Percentiles rank a stretch among this genome's conserved stretches.
Conservation (phyloP, 2,888 invertebrate genomes). For the Drosophila vallismaia region DNA sequence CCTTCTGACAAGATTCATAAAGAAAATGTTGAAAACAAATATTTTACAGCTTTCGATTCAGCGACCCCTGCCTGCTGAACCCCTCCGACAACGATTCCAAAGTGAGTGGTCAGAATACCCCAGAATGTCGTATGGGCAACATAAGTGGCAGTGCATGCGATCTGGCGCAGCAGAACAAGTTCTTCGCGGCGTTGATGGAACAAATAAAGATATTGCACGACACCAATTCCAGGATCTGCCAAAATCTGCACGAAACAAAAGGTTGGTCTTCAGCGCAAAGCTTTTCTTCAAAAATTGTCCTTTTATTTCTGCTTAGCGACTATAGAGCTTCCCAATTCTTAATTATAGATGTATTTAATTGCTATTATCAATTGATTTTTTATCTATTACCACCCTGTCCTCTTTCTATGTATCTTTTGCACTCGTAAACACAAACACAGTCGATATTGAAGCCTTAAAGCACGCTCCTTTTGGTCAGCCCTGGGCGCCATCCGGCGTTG, state of each 20-base stretch:
- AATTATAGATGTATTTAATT: constrained; percentile 45
- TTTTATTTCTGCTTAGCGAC: neutral
- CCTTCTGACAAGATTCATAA: neutral
- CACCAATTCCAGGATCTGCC: constrained; percentile 89
- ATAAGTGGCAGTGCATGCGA: constrained; percentile 68
- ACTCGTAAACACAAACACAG: constrained; percentile 76
- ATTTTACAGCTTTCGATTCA: constrained; percentile 81
- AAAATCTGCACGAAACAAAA: constrained; percentile 90
- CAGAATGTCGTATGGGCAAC: constrained; percentile 76
- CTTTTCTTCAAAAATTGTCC: neutral
- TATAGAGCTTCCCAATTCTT: constrained; percentile 23
- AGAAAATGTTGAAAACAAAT: neutral
- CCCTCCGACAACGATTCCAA: constrained; percentile 84
- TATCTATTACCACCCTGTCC: constrained; percentile 49
- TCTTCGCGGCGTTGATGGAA: constrained; percentile 86
- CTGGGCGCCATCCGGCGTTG: constrained; percentile 79
- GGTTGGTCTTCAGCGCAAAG: constrained; percentile 82
- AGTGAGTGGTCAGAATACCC: constrained; percentile 82
- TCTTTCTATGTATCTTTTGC: constrained; percentile 57
- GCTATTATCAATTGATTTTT: constrained; percentile 45
- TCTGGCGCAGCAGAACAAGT: constrained; percentile 82
- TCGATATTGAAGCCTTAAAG: constrained; percentile 86
- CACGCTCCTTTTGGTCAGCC: constrained; percentile 84
- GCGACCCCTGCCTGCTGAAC: constrained; percentile 83
- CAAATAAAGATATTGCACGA: constrained; percentile 90